phyloP scores from a whole-genome alignment of 2,797 vertebrate genomes.

The Cossypha dichroa region DNA sequence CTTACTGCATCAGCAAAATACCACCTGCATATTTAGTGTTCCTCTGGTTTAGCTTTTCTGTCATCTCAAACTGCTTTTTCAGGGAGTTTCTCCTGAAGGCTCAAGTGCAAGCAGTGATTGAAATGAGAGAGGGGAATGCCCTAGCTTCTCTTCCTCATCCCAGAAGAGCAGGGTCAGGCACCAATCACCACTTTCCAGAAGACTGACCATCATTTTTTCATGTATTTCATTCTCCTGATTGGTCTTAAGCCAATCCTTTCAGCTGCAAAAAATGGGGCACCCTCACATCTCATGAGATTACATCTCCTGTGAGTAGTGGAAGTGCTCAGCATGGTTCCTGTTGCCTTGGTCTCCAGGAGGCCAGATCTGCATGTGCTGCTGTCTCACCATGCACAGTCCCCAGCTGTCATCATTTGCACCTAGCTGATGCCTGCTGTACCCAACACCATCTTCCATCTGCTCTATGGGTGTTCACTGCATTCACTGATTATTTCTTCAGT shows the following conservation, averaged over 20 bases:
- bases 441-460: neutral
- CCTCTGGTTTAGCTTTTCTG: neutral
- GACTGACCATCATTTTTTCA: neutral
- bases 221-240: neutral
- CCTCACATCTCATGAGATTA: neutral
- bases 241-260: neutral
- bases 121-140: neutral
- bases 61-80: neutral
- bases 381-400: neutral
- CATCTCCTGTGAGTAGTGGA: fast-evolving
- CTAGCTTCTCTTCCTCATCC: neutral
- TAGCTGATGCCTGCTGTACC: neutral
- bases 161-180: neutral
- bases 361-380: neutral
- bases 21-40: neutral
- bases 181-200: neutral
- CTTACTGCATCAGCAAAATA: neutral
- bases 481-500: neutral
- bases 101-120: neutral
- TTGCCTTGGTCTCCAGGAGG: neutral
- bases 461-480: neutral
- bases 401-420: neutral
- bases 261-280: neutral
- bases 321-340: neutral
- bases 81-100: neutral